phyloP scores from a whole-genome alignment of 1,140 invertebrate genomes.

The Propsilocerus akamusi region DNA sequence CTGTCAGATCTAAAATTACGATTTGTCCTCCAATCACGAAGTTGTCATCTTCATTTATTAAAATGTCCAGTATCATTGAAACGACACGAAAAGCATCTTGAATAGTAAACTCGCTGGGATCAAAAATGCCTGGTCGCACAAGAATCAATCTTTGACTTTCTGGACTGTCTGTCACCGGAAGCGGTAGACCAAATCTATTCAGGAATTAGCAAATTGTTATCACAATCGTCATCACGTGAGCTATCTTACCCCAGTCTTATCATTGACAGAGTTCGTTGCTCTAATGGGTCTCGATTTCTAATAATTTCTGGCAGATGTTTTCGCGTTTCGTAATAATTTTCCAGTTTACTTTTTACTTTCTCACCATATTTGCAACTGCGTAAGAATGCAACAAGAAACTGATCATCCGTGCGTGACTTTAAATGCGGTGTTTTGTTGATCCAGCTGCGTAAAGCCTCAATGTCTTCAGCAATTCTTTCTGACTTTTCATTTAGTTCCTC shows the following conservation, averaged over 20 bases:
- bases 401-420: slow-evolving; percentile 19
- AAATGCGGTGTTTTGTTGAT: slow-evolving; percentile 39
- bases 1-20: slow-evolving; percentile 27
- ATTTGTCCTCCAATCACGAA: slow-evolving; percentile 24
- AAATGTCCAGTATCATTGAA: slow-evolving; percentile 26
- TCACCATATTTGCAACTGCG: slow-evolving; percentile 49
- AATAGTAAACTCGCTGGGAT: slow-evolving; percentile 17
- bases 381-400: slow-evolving; percentile 37
- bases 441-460: slow-evolving; percentile 36
- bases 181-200: slow-evolving; percentile 8
- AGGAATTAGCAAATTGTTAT: background rate
- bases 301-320: slow-evolving; percentile 30
- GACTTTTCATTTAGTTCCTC: slow-evolving; percentile 35
- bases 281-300: slow-evolving; percentile 19
- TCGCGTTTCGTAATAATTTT: slow-evolving; percentile 38
- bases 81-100: slow-evolving; percentile 16
- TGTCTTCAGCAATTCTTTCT: slow-evolving; percentile 23
- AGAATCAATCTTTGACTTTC: slow-evolving; percentile 23
- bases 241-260: slow-evolving; percentile 30
- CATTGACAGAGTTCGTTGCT: slow-evolving; percentile 24
- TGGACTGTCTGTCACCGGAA: slow-evolving; percentile 21
- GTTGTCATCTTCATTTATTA: slow-evolving; percentile 26
- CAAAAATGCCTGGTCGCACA: slow-evolving; percentile 18
- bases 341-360: slow-evolving; percentile 39
- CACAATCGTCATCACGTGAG: background rate